Evolutionary conservation across 2,888 invertebrate genomes (phyloP).

Genomic region (Chaetogeoica ovagalla): DNA sequence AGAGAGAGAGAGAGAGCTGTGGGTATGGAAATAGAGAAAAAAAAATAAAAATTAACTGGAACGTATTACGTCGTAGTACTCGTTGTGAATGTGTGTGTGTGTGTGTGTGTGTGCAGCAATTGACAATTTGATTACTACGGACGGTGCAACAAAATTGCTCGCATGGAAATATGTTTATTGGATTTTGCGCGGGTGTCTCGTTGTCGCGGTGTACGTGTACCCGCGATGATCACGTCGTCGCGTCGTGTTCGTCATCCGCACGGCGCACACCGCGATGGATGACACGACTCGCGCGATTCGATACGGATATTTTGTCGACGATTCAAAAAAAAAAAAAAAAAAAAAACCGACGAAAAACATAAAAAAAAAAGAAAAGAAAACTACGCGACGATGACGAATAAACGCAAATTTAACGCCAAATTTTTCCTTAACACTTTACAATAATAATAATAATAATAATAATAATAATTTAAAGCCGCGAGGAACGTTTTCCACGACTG

Average conservation of each 20-base stretch:
- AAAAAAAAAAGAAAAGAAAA: background rate
- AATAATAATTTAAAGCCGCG: slow-evolving; percentile 1
- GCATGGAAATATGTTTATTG: slow-evolving; percentile 33
- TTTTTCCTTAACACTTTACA: background rate
- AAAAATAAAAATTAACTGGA: background rate
- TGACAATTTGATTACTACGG: slow-evolving; percentile 44
- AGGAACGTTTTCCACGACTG: background rate
- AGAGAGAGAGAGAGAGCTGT: too few species aligned
- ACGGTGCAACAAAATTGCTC: background rate
- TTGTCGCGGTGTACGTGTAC: background rate
- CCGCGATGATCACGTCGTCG: background rate
- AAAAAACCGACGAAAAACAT: background rate
- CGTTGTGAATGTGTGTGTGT: too few species aligned
- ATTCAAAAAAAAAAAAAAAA: background rate
- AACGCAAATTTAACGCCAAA: slow-evolving; percentile 35
- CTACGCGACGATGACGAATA: background rate
- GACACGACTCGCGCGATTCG: slow-evolving; percentile 18
- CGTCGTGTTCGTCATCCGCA: slow-evolving; percentile 7
- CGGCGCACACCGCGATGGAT: background rate
- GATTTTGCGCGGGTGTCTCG: slow-evolving; percentile 9
- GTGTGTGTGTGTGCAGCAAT: slow-evolving; percentile 8
- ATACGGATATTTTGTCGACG: slow-evolving; percentile 21
- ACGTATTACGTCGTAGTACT: too few species aligned
- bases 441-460: background rate
- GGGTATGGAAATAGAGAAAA: slow-evolving; percentile 1